A percentile compares a stretch with the other conserved stretches of the same genome.
Evolutionary conservation across 2,888 invertebrate genomes (phyloP).

Genomic region (Malthinus seriepunctatus): DNA sequence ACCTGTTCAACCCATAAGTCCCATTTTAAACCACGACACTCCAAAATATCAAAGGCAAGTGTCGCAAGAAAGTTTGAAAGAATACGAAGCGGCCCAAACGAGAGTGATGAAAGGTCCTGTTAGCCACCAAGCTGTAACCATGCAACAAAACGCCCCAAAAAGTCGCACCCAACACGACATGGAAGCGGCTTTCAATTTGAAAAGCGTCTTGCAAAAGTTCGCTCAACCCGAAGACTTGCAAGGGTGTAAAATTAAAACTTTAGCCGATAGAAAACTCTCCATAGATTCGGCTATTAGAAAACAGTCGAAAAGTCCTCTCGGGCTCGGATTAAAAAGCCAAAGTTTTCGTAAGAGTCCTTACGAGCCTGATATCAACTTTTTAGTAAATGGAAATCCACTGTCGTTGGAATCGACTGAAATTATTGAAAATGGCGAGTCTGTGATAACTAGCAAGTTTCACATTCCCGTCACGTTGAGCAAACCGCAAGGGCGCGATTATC

Average conservation of each 20-base stretch:
- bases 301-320: neutral
- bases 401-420: slow-evolving; percentile 45
- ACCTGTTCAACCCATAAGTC: neutral
- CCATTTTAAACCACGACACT: neutral
- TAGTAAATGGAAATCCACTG: slow-evolving; percentile 38
- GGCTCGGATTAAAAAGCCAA: slow-evolving; percentile 10
- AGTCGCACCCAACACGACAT: slow-evolving; percentile 62
- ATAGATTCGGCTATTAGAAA: slow-evolving; percentile 14
- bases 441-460: slow-evolving; percentile 54
- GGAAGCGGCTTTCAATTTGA: slow-evolving; percentile 57
- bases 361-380: slow-evolving; percentile 43
- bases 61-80: slow-evolving; percentile 48
- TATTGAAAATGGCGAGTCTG: slow-evolving; percentile 51
- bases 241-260: neutral
- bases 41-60: slow-evolving; percentile 41
- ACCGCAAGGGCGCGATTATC: neutral
- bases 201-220: slow-evolving; percentile 62
- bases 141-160: slow-evolving; percentile 59
- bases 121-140: slow-evolving; percentile 71
- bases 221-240: slow-evolving; percentile 33
- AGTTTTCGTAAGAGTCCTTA: slow-evolving; percentile 13
- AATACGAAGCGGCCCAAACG: slow-evolving; percentile 65
- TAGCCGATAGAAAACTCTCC: slow-evolving; percentile 18
- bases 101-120: slow-evolving; percentile 78
- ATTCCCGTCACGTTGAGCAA: slow-evolving; percentile 46